A percentile compares a stretch with the other conserved stretches of the same genome.
Conservation (phyloP, 2,113 vertebrate species). For the Pseudopipra pipra region DNA sequence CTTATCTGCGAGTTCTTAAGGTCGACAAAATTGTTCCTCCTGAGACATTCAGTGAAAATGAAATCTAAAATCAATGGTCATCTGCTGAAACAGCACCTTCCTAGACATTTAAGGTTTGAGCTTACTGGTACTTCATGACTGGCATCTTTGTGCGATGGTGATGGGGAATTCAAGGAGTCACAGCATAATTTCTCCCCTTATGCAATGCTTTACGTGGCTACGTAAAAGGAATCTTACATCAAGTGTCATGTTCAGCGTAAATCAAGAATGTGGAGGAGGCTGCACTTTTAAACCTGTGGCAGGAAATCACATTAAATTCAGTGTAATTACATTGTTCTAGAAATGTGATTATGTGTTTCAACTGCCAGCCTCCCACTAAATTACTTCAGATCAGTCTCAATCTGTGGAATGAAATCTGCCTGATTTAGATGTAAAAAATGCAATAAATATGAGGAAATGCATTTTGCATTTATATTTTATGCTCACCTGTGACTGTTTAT, state of each 20-base stretch:
- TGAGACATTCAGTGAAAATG: not conserved
- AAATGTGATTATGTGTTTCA: conserved; percentile 63
- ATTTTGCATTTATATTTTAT: conserved; percentile 61
- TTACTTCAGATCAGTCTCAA: conserved; percentile 61
- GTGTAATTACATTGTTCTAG: conserved; percentile 54
- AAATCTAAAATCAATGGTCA: not conserved
- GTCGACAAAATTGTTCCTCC: not conserved
- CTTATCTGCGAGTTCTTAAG: not conserved
- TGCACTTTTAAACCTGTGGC: conserved; percentile 36
- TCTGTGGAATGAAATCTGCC: conserved; percentile 53
- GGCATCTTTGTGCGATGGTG: not conserved
- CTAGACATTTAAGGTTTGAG: not conserved
- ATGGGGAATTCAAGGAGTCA: not conserved
- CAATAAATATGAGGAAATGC: conserved; percentile 52
- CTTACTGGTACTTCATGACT: not conserved
- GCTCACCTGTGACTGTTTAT: not conserved
- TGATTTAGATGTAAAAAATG: conserved; percentile 60
- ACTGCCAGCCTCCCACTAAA: conserved; percentile 42
- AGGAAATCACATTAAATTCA: conserved; percentile 55
- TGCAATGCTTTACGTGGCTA: not conserved
- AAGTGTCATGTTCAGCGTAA: conserved; percentile 28
- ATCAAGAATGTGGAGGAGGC: conserved; percentile 46
- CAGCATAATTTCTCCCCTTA: not conserved
- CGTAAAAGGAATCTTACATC: not conserved
- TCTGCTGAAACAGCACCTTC: not conserved